Evolutionary conservation across 2,113 vertebrate genomes (phyloP), one percentile per base, ranked within the genome.

Genomic region (Pogonocichla stellata): DNA sequence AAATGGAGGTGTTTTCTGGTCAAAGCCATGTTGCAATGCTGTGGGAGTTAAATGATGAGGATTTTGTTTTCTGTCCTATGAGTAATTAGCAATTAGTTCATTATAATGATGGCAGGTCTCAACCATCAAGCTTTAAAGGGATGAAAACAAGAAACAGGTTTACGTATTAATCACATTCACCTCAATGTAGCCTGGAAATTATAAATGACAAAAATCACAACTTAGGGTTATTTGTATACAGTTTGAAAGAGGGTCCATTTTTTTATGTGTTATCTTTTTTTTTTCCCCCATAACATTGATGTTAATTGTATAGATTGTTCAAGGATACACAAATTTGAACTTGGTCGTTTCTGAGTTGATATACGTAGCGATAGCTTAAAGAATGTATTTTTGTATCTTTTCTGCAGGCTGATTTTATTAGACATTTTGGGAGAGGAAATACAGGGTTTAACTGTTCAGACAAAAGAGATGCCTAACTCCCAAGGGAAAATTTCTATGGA

Each of bases 1-100:
- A 79, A 92, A 90, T 67, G 40, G 57, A 90, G 62, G 75, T 18
- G 26, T 93, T 87, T 89, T 60, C 69, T 96, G 78, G 58, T 87
- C 62, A 94, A 71, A 82, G 25, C 70, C 73, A 38, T 8, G 23
- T 48, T 57, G n/a, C 42, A 50, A 26, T 85, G 74, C 34, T 67
- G 6, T n/a, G 23, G 45, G 31, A 87, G 31, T 19, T 48, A 53
- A 64, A 48, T 36, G 12, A 62, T 58, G 17, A 94, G 75, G 20
- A 45, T 60, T 93, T 86, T 50, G 12, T 85, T 92, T 57, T 61
- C 51, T 88, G 4, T 45, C 69, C 6, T 67, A 0, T 40, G 47
- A 56, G 34, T 70, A 53, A 43, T 53, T 33, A 14, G 16, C 42
- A 82, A 65, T 82, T 57, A 73, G 33, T 80, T 90, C 31, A 90